phyloP scores from a whole-genome alignment of 2,113 vertebrate genomes.

The Apteryx owenii region DNA sequence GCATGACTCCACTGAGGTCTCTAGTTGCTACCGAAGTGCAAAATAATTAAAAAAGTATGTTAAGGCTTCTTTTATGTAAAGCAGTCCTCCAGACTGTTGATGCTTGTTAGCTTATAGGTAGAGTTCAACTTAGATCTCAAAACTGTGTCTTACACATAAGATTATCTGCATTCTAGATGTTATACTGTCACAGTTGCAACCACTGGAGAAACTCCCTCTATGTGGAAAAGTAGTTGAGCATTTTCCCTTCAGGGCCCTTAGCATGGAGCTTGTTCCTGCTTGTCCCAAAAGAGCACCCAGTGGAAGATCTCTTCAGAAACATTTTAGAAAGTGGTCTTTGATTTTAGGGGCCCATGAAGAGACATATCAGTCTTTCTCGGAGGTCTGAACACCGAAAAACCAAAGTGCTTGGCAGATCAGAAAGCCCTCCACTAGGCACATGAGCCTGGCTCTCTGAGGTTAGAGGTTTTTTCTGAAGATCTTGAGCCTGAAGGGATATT shows the following conservation, averaged over 20 bases:
- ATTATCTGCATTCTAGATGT: neutral
- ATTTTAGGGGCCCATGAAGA: neutral
- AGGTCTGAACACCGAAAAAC: neutral
- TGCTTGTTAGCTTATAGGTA: neutral
- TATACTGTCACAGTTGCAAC: neutral
- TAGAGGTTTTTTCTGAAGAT: neutral
- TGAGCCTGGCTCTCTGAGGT: neutral
- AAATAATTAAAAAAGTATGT: constrained; percentile 20
- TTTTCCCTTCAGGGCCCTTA: neutral
- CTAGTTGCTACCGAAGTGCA: neutral
- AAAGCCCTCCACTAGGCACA: neutral
- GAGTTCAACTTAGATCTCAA: constrained; percentile 17
- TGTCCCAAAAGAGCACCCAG: neutral
- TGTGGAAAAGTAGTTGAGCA: neutral
- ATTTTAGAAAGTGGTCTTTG: neutral
- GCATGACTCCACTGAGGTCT: neutral
- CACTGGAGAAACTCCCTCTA: neutral
- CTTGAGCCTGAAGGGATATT: neutral
- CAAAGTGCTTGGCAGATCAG: neutral
- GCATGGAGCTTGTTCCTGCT: neutral
- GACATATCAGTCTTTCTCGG: neutral
- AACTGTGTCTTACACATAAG: neutral
- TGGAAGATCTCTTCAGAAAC: neutral
- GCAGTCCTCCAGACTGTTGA: neutral
- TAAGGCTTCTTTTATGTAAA: neutral